Conservation (phyloP, 1,140 invertebrate genomes). For the Asbolus verrucosus region DNA sequence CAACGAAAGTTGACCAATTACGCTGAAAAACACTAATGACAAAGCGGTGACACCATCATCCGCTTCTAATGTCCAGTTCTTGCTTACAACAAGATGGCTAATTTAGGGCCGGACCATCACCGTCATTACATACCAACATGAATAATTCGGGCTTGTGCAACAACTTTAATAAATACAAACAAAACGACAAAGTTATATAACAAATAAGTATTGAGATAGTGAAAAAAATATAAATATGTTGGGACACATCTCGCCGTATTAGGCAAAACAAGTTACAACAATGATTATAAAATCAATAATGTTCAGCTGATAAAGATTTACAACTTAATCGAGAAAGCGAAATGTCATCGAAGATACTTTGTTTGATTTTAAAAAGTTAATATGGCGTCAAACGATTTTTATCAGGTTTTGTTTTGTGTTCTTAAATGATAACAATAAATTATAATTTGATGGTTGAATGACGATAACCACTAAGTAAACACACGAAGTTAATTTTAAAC, state of each 20-base stretch:
- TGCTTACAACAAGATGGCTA: too few species aligned
- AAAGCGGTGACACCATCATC: too few species aligned
- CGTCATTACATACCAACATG: too few species aligned
- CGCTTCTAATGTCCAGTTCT: too few species aligned
- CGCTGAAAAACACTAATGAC: background rate
- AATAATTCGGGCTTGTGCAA: conserved; percentile 2
- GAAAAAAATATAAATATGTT: too few species aligned
- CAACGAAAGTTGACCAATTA: conserved; percentile 8
- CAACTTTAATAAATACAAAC: background rate
- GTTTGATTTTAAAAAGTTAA: too few species aligned
- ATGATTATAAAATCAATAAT: conserved; percentile 18
- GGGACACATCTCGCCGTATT: background rate
- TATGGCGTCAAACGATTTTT: too few species aligned
- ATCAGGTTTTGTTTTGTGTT: background rate
- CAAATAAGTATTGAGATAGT: too few species aligned
- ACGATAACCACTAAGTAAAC: background rate
- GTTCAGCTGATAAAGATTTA: conserved; percentile 1
- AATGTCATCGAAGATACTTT: background rate
- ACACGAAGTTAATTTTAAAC: conserved; percentile 4
- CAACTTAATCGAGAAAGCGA: conserved; percentile 29
- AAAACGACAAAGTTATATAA: too few species aligned
- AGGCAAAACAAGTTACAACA: conserved; percentile 14
- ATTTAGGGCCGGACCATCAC: too few species aligned
- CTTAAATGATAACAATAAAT: background rate
- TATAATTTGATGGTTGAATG: conserved; percentile 12